Evolutionary conservation across 2,888 invertebrate genomes (phyloP).

Genomic region (Euzophera pinguis): DNA sequence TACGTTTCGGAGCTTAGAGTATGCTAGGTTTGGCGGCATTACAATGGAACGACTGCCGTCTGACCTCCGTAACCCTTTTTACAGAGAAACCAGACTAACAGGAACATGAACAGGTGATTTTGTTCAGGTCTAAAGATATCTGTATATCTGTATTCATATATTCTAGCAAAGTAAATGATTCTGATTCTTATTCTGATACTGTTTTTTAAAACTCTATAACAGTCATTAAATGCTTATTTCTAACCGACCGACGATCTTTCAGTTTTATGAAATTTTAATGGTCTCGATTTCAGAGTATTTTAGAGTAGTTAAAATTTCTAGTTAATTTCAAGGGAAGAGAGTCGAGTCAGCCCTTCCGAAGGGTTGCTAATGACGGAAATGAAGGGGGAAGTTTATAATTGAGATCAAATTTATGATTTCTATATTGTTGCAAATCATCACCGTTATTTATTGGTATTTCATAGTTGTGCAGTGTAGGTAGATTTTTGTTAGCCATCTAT

Average conservation of each 20-base stretch:
- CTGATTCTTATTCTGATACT: too few relatives aligned
- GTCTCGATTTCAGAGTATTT: not conserved
- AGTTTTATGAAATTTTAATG: constrained; percentile 4
- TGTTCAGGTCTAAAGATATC: too few relatives aligned
- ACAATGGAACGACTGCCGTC: too few relatives aligned
- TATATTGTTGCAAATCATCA: constrained; percentile 11
- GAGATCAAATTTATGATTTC: constrained; percentile 10
- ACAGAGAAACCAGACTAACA: too few relatives aligned
- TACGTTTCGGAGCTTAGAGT: too few relatives aligned
- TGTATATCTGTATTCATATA: too few relatives aligned
- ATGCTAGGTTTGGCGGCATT: too few relatives aligned
- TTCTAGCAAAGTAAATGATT: too few relatives aligned
- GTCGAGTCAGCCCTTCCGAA: constrained; percentile 24
- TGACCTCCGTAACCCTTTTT: too few relatives aligned
- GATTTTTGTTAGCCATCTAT: too few relatives aligned
- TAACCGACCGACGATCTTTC: not conserved
- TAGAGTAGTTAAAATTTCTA: constrained; percentile 3
- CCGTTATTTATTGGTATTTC: not conserved
- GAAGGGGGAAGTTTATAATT: constrained; percentile 14
- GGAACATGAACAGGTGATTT: too few relatives aligned
- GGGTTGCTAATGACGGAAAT: constrained; percentile 38
- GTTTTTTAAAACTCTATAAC: not conserved
- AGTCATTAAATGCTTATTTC: not conserved
- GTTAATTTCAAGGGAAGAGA: constrained; percentile 17
- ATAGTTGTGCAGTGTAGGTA: too few relatives aligned